These are phyloP conservation scores for Thymelicus acteon DNA, from an alignment of 2,888 invertebrate genomes.

Conservation along the genomic window DNA sequence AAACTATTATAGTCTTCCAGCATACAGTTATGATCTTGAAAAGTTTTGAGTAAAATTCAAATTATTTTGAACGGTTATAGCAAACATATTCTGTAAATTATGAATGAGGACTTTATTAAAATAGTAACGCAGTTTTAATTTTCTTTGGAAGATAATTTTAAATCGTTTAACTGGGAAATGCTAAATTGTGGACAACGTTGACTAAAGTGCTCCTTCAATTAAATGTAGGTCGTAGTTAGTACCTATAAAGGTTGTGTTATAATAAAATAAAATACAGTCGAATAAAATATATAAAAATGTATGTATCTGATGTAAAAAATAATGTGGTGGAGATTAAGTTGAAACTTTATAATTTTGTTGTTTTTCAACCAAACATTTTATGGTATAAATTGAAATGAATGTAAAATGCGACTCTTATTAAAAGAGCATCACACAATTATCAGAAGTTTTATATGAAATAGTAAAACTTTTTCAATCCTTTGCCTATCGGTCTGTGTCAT, in stretches of 20 bases:
- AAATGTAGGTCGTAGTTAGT: conserved; percentile 19
- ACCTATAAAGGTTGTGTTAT: conserved; percentile 26
- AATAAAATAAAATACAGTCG: conserved; percentile 15
- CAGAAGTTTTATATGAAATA: no score
- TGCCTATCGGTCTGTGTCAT: no score
- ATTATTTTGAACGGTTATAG: background rate
- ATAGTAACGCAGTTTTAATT: background rate
- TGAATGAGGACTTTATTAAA: no score
- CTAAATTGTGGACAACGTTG: background rate
- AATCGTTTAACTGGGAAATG: background rate
- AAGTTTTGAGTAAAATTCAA: background rate
- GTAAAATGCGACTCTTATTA: no score
- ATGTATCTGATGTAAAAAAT: background rate
- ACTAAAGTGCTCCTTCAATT: conserved; percentile 14
- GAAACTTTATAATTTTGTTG: background rate
- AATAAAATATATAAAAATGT: background rate
- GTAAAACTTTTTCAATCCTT: no score
- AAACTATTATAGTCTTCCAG: conserved; percentile 16
- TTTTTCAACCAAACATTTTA: no score
- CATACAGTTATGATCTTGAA: conserved; percentile 15
- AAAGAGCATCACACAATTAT: no score
- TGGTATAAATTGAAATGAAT: no score
- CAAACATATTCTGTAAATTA: background rate
- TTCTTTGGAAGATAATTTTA: conserved; percentile 1
- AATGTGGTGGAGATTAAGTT: background rate